These are phyloP conservation scores for Columba janthina DNA, from an alignment of 2,113 vertebrate species.

Conservation along the genomic window DNA sequence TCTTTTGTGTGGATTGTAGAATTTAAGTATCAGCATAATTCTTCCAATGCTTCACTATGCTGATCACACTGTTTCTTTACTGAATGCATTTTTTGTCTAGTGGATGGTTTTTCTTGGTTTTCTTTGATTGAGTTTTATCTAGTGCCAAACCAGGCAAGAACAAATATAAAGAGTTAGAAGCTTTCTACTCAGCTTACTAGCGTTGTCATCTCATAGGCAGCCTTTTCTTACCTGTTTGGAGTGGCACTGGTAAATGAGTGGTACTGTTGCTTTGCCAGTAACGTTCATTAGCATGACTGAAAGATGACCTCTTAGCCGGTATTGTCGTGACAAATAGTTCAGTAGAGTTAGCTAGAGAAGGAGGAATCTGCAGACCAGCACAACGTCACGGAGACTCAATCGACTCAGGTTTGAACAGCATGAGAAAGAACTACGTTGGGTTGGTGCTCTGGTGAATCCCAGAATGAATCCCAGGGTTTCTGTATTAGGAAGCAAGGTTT, in stretches of 20 bases:
- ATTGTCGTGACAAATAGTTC: not conserved
- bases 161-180: not conserved
- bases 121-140: not conserved
- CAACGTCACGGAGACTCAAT: fast-evolving
- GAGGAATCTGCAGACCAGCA: not conserved
- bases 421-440: not conserved
- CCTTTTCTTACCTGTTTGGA: not conserved
- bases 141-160: not conserved
- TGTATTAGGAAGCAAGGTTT: not conserved
- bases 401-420: not conserved
- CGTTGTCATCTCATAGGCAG: not conserved
- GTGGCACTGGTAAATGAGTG: not conserved
- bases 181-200: not conserved
- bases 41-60: not conserved
- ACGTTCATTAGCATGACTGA: not conserved
- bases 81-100: not conserved
- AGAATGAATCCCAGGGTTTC: not conserved
- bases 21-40: not conserved
- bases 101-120: not conserved
- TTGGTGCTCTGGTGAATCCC: not conserved
- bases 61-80: not conserved
- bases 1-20: not conserved
- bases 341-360: not conserved
- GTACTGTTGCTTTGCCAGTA: not conserved
- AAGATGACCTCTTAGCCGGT: not conserved